phyloP scores from a whole-genome alignment of 2,888 invertebrate species.

The Busseola fusca region DNA sequence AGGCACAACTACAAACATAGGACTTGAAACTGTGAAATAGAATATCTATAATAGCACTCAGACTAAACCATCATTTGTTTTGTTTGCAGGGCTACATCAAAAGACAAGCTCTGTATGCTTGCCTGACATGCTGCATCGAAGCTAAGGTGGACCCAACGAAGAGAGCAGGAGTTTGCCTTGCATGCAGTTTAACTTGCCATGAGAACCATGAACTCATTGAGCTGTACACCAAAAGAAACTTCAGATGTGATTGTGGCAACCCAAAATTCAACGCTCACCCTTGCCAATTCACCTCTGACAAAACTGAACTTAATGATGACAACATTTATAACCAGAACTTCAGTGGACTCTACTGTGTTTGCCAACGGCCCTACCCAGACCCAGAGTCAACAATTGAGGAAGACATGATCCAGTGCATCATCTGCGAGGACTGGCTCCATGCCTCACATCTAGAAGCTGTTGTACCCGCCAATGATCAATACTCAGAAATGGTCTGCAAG shows the following conservation, averaged over 20 bases:
- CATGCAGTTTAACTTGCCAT: conserved; percentile 98
- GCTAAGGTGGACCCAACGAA: conserved; percentile 88
- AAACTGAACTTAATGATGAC: conserved; percentile 91
- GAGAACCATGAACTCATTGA: conserved; percentile 98
- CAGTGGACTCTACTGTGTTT: conserved; percentile 96
- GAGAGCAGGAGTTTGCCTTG: conserved; percentile 96
- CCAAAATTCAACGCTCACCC: conserved; percentile 91
- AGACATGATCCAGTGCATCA: conserved; percentile 98
- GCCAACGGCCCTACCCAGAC: conserved; percentile 98
- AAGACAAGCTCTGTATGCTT: conserved; percentile 98
- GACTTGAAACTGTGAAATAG: too few relatives aligned
- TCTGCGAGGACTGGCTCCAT: conserved; percentile 99
- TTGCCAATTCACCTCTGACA: conserved; percentile 91
- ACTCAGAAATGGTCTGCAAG: conserved; percentile 95
- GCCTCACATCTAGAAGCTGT: conserved; percentile 91
- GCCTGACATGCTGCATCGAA: conserved; percentile 95
- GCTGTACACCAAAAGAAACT: conserved; percentile 98
- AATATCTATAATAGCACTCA: neutral
- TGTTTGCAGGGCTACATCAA: conserved; percentile 94
- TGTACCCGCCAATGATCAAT: conserved; percentile 89
- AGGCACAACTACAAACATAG: too few relatives aligned
- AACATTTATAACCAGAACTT: conserved; percentile 98
- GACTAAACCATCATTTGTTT: conserved; percentile 5
- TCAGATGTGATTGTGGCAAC: conserved; percentile 98
- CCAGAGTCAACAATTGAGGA: conserved; percentile 94